Evolutionary conservation across 2,113 vertebrate genomes (phyloP), one percentile per base, ranked within the genome.

Genomic region (Bos taurus): DNA sequence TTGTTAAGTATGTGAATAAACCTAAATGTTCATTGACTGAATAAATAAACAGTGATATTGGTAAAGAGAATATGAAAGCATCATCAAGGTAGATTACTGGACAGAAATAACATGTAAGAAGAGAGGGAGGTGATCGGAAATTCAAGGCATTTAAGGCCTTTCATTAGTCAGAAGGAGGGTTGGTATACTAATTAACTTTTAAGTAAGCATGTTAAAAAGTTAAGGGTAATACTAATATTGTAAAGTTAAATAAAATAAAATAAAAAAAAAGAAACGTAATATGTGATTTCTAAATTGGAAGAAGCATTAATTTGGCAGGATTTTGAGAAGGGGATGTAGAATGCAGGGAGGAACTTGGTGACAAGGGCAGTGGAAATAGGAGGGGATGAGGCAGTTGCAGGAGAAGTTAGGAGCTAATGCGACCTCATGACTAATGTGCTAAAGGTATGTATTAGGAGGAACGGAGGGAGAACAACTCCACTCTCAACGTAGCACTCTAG

Each of bases 191-290:
- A 93, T 54, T 81, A 80, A 83, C 19, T 92, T 87, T 87, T 94
- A 90, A 95, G 74, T 80, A 93, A 40, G 11, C 21, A 92, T 85
- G 77, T 88, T 96, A 85, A 85, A 90, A 84, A 48, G 90, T 80
- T 92, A 81, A 91, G 11, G 57, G 1, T 48, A 84, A 52, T 80
- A 54, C 57, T 57, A 74, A 43, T 43, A 43, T 43, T 43, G 43
- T 43, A 43, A 43, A 43, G 43, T 43, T 43, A 43, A 43, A 43
- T 43, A 43, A 43, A 43, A 43, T 43, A 43, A 43, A 43, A 7
- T 43, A 43, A 88, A 93, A 50, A 11, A 57, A 28, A 71, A 87
- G 74, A 14, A 71, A 80, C 62, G 25, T 60, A 93, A 82, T 57
- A 60, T 67, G 30, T 77, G 30, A 91, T 91, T 93, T 93, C 46